Conservation (phyloP, 2,113 vertebrate species). For the Cavia aperea region DNA sequence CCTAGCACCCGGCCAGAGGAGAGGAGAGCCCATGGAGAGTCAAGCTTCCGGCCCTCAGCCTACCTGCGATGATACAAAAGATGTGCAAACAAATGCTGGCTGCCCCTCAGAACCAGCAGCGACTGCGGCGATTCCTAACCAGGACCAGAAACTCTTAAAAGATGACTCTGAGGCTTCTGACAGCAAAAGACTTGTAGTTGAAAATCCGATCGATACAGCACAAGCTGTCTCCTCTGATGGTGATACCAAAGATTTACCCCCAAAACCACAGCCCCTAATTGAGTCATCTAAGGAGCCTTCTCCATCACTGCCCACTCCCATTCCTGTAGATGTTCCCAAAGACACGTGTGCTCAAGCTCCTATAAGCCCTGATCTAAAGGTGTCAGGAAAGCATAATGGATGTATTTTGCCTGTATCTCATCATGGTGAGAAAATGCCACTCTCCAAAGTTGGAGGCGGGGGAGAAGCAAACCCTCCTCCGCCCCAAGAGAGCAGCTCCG, state of each 20-base stretch:
- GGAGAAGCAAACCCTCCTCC: not conserved
- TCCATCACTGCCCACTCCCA: not conserved
- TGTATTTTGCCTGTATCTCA: not conserved
- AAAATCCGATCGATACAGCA: not conserved
- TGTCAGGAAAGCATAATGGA: slow-evolving; percentile 15
- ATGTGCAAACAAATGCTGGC: slow-evolving; percentile 30
- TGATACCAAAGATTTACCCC: slow-evolving; percentile 8
- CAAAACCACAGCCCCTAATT: slow-evolving; percentile 1
- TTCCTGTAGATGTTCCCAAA: not conserved
- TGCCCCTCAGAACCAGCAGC: slow-evolving; percentile 45
- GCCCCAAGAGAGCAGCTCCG: not conserved
- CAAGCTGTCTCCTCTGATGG: not conserved
- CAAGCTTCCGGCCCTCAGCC: slow-evolving; percentile 40
- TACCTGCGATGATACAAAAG: slow-evolving; percentile 58
- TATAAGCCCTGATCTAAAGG: slow-evolving; percentile 6
- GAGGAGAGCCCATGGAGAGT: slow-evolving; percentile 23
- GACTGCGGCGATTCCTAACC: slow-evolving; percentile 4
- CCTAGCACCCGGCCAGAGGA: not conserved
- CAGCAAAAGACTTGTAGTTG: not conserved
- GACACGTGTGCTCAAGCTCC: not conserved
- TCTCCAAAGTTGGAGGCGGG: not conserved
- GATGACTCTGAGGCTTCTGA: not conserved
- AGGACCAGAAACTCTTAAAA: not conserved
- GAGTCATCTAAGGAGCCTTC: slow-evolving; percentile 27
- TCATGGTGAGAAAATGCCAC: not conserved